phyloP scores from a whole-genome alignment of 2,888 invertebrate genomes.

The Drosophila tanythrix region DNA sequence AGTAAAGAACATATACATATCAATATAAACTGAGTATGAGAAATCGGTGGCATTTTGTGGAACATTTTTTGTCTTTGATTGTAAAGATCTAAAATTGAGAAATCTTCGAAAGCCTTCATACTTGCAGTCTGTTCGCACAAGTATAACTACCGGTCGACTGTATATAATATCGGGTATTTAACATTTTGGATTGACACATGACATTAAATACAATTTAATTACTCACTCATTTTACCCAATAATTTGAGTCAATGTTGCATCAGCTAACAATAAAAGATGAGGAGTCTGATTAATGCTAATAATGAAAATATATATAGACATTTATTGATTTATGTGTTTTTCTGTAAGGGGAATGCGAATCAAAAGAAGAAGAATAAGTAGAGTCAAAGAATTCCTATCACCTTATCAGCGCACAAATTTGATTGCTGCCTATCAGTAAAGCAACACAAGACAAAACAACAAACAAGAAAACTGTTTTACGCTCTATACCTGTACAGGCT shows the following conservation, averaged over 20 bases:
- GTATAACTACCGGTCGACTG: not conserved
- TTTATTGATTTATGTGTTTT: not conserved
- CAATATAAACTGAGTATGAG: no score
- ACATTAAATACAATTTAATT: not conserved
- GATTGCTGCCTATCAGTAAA: constrained; percentile 45
- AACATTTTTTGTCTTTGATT: not conserved
- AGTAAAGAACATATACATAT: no score
- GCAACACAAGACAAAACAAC: constrained; percentile 26
- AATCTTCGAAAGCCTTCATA: not conserved
- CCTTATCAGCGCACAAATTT: constrained; percentile 45
- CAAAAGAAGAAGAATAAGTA: not conserved
- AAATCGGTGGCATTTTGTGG: not conserved
- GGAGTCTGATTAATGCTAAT: not conserved
- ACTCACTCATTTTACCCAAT: not conserved
- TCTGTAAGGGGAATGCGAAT: constrained; percentile 7
- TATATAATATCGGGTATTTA: not conserved
- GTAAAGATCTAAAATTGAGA: not conserved
- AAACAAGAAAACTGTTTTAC: constrained; percentile 56
- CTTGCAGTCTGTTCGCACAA: not conserved
- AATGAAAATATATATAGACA: not conserved
- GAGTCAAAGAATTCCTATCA: constrained; percentile 38
- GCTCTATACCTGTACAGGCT: constrained; percentile 27
- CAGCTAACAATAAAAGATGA: not conserved
- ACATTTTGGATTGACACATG: not conserved
- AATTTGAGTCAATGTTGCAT: not conserved